These are phyloP conservation scores for Dromiciops gliroides DNA, from an alignment of 2,113 vertebrate genomes.

Conservation along the genomic window DNA sequence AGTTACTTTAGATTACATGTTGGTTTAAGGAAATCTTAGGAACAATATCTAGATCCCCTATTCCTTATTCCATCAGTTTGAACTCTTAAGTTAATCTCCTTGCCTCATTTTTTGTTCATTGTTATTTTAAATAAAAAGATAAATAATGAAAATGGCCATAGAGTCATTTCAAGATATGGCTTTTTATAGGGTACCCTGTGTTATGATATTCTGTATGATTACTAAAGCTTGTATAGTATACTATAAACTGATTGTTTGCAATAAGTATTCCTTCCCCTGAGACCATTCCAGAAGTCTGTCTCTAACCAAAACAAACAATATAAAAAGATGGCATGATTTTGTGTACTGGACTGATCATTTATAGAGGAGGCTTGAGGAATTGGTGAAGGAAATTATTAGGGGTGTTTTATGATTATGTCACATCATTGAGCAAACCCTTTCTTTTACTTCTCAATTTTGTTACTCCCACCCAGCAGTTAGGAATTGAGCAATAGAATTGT, in stretches of 20 bases:
- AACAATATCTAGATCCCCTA: not conserved
- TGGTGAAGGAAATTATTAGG: constrained; percentile 28
- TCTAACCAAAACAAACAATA: constrained; percentile 52
- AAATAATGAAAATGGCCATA: not conserved
- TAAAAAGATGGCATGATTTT: constrained; percentile 25
- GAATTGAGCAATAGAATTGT: not conserved
- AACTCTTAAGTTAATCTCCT: not conserved
- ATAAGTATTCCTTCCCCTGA: constrained; percentile 40
- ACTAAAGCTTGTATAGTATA: not conserved
- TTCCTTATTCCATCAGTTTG: not conserved
- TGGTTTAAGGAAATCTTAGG: not conserved
- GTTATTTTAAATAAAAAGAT: not conserved
- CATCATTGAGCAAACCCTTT: constrained; percentile 16
- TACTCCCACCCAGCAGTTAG: not conserved
- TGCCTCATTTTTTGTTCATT: not conserved
- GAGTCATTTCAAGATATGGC: not conserved
- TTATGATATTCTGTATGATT: not conserved
- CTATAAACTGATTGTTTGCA: not conserved
- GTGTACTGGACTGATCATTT: constrained; percentile 45
- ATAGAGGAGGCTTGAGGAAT: constrained; percentile 28
- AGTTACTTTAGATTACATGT: not conserved
- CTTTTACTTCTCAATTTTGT: not conserved
- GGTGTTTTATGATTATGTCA: constrained; percentile 40
- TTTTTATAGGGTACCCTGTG: not conserved
- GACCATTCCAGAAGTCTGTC: constrained; percentile 50